A percentile compares a stretch with the other conserved stretches of the same genome.
phyloP scores from a whole-genome alignment of 2,888 invertebrate genomes.

The Napeogenes sylphis region DNA sequence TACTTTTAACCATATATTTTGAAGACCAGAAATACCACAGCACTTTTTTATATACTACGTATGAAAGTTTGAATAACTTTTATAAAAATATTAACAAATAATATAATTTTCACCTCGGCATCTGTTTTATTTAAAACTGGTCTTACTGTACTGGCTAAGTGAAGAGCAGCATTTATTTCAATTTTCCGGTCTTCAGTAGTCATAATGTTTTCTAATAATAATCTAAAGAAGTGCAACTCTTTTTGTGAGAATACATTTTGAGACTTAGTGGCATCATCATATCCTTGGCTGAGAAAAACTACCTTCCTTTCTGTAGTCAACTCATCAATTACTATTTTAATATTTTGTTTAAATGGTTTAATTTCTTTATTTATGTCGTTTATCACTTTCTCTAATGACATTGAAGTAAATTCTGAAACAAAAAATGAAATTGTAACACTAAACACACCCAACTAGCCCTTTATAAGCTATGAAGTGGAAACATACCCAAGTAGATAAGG shows the following conservation, averaged over 20 bases:
- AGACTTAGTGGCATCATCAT: slow-evolving; percentile 60
- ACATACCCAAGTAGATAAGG: neutral
- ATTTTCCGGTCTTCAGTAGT: slow-evolving; percentile 59
- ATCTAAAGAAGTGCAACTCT: slow-evolving; percentile 63
- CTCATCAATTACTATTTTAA: slow-evolving; percentile 62
- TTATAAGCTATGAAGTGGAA: neutral
- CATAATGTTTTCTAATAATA: slow-evolving; percentile 64
- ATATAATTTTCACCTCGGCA: slow-evolving; percentile 53
- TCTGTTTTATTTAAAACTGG: slow-evolving; percentile 56
- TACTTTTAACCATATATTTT: no score
- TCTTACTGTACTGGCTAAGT: slow-evolving; percentile 59
- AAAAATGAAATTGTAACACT: neutral
- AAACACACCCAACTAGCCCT: no score
- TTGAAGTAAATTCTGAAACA: slow-evolving; percentile 6
- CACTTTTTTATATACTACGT: no score
- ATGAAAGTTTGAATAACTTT: no score
- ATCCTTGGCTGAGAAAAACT: slow-evolving; percentile 57
- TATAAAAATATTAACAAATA: no score
- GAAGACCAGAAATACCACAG: no score
- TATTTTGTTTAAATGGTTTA: slow-evolving; percentile 54
- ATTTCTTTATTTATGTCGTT: slow-evolving; percentile 59
- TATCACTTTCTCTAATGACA: slow-evolving; percentile 45
- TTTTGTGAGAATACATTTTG: slow-evolving; percentile 58
- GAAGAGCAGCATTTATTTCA: slow-evolving; percentile 58
- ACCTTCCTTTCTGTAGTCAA: slow-evolving; percentile 56